phyloP scores from a whole-genome alignment of 2,888 invertebrate species.

The Tinea trinotella region DNA sequence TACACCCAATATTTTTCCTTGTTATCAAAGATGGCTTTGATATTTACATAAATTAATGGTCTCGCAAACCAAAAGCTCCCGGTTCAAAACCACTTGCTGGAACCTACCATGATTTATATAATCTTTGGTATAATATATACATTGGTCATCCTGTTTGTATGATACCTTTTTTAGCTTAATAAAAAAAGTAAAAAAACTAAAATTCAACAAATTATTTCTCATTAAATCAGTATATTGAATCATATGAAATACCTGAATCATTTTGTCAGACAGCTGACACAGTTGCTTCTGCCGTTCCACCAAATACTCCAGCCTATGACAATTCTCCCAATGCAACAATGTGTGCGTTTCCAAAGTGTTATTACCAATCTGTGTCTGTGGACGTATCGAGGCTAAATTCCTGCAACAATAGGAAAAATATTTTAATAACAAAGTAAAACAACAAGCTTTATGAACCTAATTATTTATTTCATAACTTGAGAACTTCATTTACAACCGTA shows the following conservation, averaged over 20 bases:
- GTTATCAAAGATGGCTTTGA: too few relatives aligned
- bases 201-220: too few relatives aligned
- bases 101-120: too few relatives aligned
- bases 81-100: too few relatives aligned
- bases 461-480: not conserved
- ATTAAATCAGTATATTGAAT: not conserved
- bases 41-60: too few relatives aligned
- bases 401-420: conserved; percentile 34
- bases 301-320: conserved; percentile 79
- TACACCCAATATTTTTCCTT: too few relatives aligned
- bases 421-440: conserved; percentile 1
- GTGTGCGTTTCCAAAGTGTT: conserved; percentile 45
- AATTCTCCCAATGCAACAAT: conserved; percentile 74
- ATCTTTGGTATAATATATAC: too few relatives aligned
- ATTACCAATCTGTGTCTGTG: conserved; percentile 35
- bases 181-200: too few relatives aligned
- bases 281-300: conserved; percentile 82
- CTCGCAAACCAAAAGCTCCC: too few relatives aligned
- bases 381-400: conserved; percentile 53
- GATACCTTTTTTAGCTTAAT: too few relatives aligned
- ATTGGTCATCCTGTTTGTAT: too few relatives aligned
- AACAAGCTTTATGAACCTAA: not conserved
- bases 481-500: not conserved
- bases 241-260: conserved; percentile 72
- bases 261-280: conserved; percentile 79